Base-by-base conservation (phyloP, 2,888 invertebrate genomes). In the Phortica magna region DNA sequence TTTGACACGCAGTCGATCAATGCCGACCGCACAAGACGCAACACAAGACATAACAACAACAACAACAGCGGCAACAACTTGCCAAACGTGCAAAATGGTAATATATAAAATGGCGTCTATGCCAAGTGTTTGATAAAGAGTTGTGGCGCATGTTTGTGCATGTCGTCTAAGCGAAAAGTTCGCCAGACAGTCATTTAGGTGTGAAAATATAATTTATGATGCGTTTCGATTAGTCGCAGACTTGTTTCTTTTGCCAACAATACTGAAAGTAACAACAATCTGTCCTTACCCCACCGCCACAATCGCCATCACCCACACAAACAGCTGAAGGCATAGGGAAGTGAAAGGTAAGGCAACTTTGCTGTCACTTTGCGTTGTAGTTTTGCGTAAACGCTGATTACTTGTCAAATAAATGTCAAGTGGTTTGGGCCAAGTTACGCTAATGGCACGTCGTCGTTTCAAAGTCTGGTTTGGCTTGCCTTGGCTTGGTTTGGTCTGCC, bases 1-100 rank as follows among this genome's bases (percentile, higher is more conserved):
- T 75, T 57, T 48, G 65, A 76, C 81, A 81, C 81, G 81, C 79
- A 76, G 75, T 39, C 55, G 39, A 22, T 22, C 19, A 10, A 53
- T 53, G 59, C 12, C 9, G 59, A 61, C 59, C 19, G 19, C 1
- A 10, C 43, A 10, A 57, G 19, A 43, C 19, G 19, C 61, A 3
- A 9, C 43, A 43, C 43, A 9, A 6, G 43, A 7, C 43, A 6
- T 7, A 57, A 10, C 7, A 7, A 57, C 6, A 57, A 10, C 14
- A 57, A 59, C 59, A n/a, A 14, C n/a, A 53, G 4, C 1, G 19
- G 1, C n/a, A 61, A 22, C 12, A 12, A 3, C 19, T 7, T 61
- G 12, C 31, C 61, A 7, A 65, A 41, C 41, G 65, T 68, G 19
- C 22, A 19, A 41, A 68, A 68, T 68, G 42, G 10, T 68, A 68